These are phyloP conservation scores for Ammodramus savannarum DNA, from an alignment of 2,113 vertebrate species.

Conservation along the genomic window DNA sequence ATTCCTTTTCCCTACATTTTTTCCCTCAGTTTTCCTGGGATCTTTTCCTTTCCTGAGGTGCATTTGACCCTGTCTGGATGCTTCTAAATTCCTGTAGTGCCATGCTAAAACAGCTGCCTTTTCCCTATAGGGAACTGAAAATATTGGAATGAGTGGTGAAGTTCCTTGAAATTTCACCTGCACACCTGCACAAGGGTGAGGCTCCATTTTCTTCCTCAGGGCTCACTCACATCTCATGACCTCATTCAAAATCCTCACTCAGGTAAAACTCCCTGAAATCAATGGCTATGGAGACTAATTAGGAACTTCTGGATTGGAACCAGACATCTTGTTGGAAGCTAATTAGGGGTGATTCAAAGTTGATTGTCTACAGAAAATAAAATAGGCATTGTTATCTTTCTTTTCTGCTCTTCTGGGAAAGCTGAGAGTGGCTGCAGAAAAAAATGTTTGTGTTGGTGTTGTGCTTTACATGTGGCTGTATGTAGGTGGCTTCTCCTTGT, in stretches of 20 bases:
- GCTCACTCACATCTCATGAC: not conserved
- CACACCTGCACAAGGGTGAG: constrained; percentile 3
- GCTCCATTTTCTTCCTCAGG: not conserved
- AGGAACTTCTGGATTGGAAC: constrained; percentile 4
- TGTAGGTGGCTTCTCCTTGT: not conserved
- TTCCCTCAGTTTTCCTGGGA: not conserved
- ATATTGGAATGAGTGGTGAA: not conserved
- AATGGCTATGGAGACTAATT: not conserved
- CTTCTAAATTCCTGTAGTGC: not conserved
- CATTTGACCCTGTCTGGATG: not conserved
- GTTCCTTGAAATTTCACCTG: not conserved
- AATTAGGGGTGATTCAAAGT: not conserved
- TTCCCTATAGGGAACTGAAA: not conserved
- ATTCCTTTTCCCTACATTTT: not conserved
- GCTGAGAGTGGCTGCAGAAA: not conserved
- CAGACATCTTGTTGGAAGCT: not conserved
- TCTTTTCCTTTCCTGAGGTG: not conserved
- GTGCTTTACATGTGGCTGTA: not conserved
- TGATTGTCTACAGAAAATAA: not conserved
- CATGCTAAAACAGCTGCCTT: not conserved
- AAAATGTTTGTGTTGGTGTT: not conserved
- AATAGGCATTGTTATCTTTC: not conserved
- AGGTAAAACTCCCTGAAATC: constrained; percentile 4
- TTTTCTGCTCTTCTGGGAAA: not conserved
- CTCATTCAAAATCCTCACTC: constrained; percentile 3